Evolutionary conservation across 2,888 invertebrate genomes (phyloP).

Genomic region (Callinectes sapidus): DNA sequence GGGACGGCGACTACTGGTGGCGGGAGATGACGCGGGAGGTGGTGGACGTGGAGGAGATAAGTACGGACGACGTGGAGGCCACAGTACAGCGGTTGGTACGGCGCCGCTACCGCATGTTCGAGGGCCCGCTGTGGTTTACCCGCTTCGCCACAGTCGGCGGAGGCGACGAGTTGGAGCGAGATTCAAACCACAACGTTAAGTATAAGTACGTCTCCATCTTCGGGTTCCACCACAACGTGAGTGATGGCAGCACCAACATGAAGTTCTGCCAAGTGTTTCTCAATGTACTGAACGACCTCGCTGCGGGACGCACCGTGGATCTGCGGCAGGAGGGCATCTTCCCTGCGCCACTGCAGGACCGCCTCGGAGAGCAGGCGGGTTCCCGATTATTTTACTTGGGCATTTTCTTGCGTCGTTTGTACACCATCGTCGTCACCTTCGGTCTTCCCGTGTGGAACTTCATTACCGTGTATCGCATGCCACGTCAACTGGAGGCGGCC

Average conservation of each 20-base stretch:
- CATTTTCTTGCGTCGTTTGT: conserved; percentile 57
- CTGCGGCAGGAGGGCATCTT: conserved; percentile 66
- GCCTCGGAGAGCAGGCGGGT: conserved; percentile 57
- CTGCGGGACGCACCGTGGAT: conserved; percentile 54
- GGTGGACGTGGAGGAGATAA: conserved; percentile 69
- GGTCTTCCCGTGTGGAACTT: conserved; percentile 64
- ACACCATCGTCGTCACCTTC: conserved; percentile 58
- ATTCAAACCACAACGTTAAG: conserved; percentile 55
- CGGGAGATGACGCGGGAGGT: conserved; percentile 58
- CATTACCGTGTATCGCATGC: conserved; percentile 56
- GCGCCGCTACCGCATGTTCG: conserved; percentile 53
- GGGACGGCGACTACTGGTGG: conserved; percentile 67
- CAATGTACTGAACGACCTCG: conserved; percentile 69
- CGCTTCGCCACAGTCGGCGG: conserved; percentile 59
- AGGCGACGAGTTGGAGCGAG: conserved; percentile 47
- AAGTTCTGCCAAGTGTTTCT: conserved; percentile 72
- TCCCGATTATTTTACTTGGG: conserved; percentile 50
- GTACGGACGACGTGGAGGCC: conserved; percentile 58
- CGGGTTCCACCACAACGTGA: conserved; percentile 73
- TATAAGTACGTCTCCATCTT: conserved; percentile 67
- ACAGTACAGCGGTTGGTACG: conserved; percentile 62
- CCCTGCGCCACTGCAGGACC: conserved; percentile 62
- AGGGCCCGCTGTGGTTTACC: conserved; percentile 71
- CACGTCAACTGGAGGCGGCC: conserved; percentile 45
- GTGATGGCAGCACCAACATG: conserved; percentile 73